Base-by-base conservation (phyloP, 1,140 invertebrate species). In the Hyles vespertilio region DNA sequence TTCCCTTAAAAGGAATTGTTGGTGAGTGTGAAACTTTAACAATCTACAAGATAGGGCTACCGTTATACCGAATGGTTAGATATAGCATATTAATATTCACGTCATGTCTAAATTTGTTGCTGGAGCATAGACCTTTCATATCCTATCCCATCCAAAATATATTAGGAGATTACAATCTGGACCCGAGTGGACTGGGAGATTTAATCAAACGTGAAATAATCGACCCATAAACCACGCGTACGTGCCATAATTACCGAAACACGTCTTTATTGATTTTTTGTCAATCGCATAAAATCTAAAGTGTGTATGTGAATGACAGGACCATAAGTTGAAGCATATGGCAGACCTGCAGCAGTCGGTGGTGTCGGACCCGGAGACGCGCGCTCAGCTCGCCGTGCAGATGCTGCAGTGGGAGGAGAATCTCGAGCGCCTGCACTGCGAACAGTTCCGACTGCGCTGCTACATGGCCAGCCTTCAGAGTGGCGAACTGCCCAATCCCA, bases 361-460 rank as follows among this genome's bases (percentile, higher is more conserved):
- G 12, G 96, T 98, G 32, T 95, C 95, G 11, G 97, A 99, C 84
- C 92, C 94, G 32, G 96, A 98, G 70, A 96, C 95, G 54, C 94
- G 96, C 63, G 94, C 96, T 71, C 96, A 98, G 85, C 95, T 99
- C 53, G 94, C 94, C 63, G 94, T 94, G 78, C 97, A 99, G 90
- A 98, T 99, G 80, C 90, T 95, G 52, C 96, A 97, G 77, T 98
- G 97, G 96, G 98, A 99, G 75, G 98, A 99, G 82, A 98, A 98
- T 89, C 91, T 99, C 50, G 98, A 99, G 81, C 93, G 97, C 65
- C 91, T 98, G 71, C 97, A 98, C 84, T 98, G 98, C 85, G 98
- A 99, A 87, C 97, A 99, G 89, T 99, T 98, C 87, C 92, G 98
- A 61, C 91, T 99, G 36, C 92, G 97, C 58, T 99, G 98, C 89